Evolutionary conservation across 2,113 vertebrate genomes (phyloP).

Genomic region (Gasterosteus aculeatus): DNA sequence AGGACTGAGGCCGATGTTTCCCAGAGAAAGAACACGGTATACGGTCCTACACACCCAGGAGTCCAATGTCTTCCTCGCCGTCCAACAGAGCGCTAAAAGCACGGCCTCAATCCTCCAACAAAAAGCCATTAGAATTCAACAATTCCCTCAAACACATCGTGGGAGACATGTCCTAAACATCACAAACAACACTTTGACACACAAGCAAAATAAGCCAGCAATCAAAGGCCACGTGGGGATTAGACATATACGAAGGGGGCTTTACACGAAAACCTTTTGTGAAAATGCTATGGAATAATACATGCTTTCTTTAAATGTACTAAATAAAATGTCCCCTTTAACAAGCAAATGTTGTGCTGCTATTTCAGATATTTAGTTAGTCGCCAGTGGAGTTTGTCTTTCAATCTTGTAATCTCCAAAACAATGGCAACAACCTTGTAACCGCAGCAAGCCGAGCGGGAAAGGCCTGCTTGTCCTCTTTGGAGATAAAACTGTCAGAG

Average conservation of each 20-base stretch:
- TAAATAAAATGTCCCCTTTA: neutral
- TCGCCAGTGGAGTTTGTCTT: neutral
- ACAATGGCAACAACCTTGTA: neutral
- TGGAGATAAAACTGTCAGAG: slow-evolving; percentile 46
- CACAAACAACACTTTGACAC: neutral
- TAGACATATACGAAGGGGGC: neutral
- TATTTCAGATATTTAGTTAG: neutral
- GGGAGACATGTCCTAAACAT: neutral
- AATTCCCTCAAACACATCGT: neutral
- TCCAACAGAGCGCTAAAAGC: neutral
- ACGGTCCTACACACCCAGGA: neutral
- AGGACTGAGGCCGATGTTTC: neutral
- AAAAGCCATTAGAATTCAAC: neutral
- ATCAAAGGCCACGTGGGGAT: neutral
- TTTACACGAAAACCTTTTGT: neutral
- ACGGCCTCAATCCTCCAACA: neutral
- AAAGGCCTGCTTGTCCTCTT: slow-evolving; percentile 13
- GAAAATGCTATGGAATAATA: neutral
- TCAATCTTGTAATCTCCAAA: neutral
- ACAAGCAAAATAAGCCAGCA: neutral
- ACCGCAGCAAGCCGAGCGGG: neutral
- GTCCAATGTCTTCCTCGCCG: neutral
- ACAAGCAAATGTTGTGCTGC: neutral
- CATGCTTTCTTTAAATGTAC: neutral
- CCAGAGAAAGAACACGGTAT: neutral